Evolutionary conservation across 2,888 invertebrate species (phyloP), one percentile per base, ranked within the genome.

Genomic region (Holacanthella duospinosa): DNA sequence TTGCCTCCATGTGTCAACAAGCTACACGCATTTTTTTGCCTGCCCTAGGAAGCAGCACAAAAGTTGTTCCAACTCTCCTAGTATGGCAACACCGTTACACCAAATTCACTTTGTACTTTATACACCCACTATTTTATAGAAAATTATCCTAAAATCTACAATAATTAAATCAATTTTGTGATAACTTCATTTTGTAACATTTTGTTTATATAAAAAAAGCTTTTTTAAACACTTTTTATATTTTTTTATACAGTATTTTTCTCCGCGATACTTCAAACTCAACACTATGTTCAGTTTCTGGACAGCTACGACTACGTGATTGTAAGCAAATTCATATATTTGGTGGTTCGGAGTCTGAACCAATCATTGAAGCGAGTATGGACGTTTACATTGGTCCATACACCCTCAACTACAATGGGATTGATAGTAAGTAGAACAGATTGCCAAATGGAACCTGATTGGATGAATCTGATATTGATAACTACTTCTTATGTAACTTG

Each of bases 201-300:
- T n/a, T n/a, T n/a, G n/a, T n/a, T n/a, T n/a, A n/a, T n/a, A n/a
- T n/a, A n/a, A n/a, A n/a, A 43, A 54, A 24, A 16, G 54, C 9
- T 16, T 54, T 54, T 6, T 21, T 9, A 6, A 24, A 54, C 12
- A 16, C 6, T 12, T 54, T 16, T 36, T 36, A 6, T 55, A 16
- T 58, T 28, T 12, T 24, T 27, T 29, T 25, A n/a, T 29, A 4
- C 28, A 59, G 59, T 27, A 25, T 59, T 21, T 59, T 59, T 44
- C 59, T 59, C 2, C 59, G 59, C 4, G 59, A 59, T 19, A 21
- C 59, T 19, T 25, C 19, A 6, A 59, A 59, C 21, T 59, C 43
- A 3, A 59, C 59, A 25, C 59, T 59, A 2, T 59, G 59, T 25
- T 44, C 59, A n/a, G 59, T 36, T 28, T 59, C 59, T 4, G 48